These are phyloP conservation scores for Liasis olivaceus DNA, from an alignment of 2,797 vertebrate genomes.

Conservation along the genomic window DNA sequence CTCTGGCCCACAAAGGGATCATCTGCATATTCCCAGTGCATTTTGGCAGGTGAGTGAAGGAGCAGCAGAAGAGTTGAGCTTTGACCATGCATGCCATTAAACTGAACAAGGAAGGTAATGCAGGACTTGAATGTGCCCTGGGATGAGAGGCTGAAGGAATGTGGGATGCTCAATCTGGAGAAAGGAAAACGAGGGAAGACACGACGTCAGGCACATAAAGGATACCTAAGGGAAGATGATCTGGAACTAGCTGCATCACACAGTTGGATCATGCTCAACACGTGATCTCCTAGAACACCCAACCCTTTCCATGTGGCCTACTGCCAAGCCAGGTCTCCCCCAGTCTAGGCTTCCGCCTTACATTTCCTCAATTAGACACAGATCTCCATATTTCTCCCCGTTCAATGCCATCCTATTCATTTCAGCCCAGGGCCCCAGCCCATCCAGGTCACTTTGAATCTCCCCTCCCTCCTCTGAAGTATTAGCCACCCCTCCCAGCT, in stretches of 20 bases:
- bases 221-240: background rate
- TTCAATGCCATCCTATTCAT: background rate
- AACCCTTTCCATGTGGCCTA: background rate
- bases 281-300: background rate
- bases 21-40: background rate
- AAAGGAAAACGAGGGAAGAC: background rate
- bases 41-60: background rate
- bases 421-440: background rate
- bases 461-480: background rate
- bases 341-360: background rate
- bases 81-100: background rate
- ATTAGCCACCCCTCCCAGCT: too few relatives aligned
- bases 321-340: background rate
- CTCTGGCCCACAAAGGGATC: background rate
- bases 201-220: background rate
- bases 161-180: background rate
- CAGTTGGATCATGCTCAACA: background rate
- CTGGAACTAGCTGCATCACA: background rate
- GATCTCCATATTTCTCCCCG: background rate
- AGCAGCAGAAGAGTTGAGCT: background rate
- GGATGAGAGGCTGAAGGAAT: too few relatives aligned
- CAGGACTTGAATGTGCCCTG: background rate
- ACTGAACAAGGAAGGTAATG: background rate
- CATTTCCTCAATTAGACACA: background rate
- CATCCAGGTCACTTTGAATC: background rate